Percentiles rank a stretch among this genome's conserved stretches.
These are phyloP conservation scores for Acanthosepion esculentum DNA, from an alignment of 2,888 invertebrate species.

Conservation along the genomic window DNA sequence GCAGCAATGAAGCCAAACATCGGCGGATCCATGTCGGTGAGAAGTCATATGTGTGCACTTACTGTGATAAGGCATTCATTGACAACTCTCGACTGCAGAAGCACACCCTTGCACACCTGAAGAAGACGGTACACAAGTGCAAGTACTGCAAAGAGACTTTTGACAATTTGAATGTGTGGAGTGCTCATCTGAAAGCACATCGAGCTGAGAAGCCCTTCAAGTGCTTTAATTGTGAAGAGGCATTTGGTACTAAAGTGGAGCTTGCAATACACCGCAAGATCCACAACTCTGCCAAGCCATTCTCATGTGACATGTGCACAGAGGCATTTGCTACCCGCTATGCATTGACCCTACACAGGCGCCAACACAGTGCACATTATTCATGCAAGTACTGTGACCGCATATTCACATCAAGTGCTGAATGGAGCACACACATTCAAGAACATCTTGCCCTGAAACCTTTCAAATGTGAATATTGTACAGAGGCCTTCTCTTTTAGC, in stretches of 20 bases:
- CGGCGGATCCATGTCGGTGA: not conserved
- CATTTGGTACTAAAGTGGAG: not conserved
- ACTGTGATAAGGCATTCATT: conserved; percentile 42
- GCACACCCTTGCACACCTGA: conserved; percentile 33
- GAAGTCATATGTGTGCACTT: not conserved
- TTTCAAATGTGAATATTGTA: conserved; percentile 35
- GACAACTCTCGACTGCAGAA: conserved; percentile 44
- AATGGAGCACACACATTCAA: conserved; percentile 45
- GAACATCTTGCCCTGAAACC: conserved; percentile 37
- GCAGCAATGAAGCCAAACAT: conserved; percentile 39
- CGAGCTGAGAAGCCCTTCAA: conserved; percentile 36
- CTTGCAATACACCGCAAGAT: not conserved
- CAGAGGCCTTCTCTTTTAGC: conserved; percentile 39
- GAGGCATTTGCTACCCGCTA: not conserved
- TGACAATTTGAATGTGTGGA: not conserved
- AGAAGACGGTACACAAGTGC: not conserved
- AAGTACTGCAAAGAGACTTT: conserved; percentile 43
- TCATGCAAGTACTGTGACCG: conserved; percentile 11
- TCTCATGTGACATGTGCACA: conserved; percentile 37
- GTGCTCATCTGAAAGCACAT: conserved; percentile 13
- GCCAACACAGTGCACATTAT: not conserved
- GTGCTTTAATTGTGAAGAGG: conserved; percentile 41
- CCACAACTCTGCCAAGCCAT: conserved; percentile 35
- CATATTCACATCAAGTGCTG: not conserved
- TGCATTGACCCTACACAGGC: conserved; percentile 35